Evolutionary conservation across 2,888 invertebrate species (phyloP), one percentile per base, ranked within the genome.

Genomic region (Tachina lurida): DNA sequence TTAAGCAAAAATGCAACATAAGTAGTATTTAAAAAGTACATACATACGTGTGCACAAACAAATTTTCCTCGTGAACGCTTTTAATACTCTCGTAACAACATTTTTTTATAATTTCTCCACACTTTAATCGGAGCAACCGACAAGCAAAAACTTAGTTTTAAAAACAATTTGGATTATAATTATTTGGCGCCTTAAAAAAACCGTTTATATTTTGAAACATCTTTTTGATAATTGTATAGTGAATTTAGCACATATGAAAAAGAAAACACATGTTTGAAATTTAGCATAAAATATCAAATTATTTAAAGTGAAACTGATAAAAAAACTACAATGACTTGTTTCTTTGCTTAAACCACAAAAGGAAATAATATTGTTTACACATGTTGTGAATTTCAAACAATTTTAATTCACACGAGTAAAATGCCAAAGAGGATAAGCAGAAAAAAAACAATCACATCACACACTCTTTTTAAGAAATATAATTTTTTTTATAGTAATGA

Each of bases 301-400:
- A 67, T 62, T 31, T 56, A 58, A 76, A 81, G 47, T 58, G 39
- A 77, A 73, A 68, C 43, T 76, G 73, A 76, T 74, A 65, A 81
- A 76, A 31, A 17, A 45, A 74, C 43, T 41, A 54, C 65, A 65
- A 70, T 56, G 39, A 67, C 68, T 77, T 73, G 56, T 74, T 74
- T 71, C 43, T 62, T 68, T 78, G 5, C 7, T 7, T 75, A 15
- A 71, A 81, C 58, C 80, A 67, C 76, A 63, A 75, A 85, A 86
- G 82, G 79, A 82, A 86, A 82, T 83, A 70, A 74, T 79, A 86
- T 71, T 82, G 41, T 76, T 83, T 79, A 82, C 85, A 86, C 79
- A 86, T 86, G 85, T 83, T 86, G 85, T 86, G 83, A 86, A 79
- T 79, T 75, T 83, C 78, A 60, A 65, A 60, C 67, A 71, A 65